These are phyloP conservation scores for Anolis apletophallus DNA, from an alignment of 2,797 vertebrate genomes.

Conservation along the genomic window DNA sequence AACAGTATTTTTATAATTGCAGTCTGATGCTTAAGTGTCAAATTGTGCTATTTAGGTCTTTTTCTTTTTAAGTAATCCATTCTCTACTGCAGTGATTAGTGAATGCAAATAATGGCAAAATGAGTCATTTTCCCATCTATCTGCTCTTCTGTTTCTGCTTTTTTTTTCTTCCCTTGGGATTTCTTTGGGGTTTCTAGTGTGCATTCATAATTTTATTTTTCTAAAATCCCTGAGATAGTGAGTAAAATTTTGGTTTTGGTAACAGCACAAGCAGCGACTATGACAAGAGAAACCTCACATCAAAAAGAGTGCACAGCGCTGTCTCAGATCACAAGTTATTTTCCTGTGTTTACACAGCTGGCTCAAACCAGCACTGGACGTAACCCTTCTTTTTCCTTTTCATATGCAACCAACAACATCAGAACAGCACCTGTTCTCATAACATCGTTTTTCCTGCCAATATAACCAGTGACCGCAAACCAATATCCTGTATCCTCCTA, in stretches of 20 bases:
- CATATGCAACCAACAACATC: slow-evolving; percentile 46
- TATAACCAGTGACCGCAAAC: slow-evolving; percentile 59
- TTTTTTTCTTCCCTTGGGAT: slow-evolving; percentile 4
- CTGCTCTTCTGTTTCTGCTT: background rate
- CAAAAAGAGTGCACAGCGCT: slow-evolving; percentile 45
- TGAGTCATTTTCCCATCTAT: background rate
- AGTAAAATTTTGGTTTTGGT: slow-evolving; percentile 23
- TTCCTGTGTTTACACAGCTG: slow-evolving; percentile 53
- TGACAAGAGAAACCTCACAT: slow-evolving; percentile 19
- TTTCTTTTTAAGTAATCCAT: background rate
- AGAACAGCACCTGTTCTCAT: slow-evolving; percentile 65
- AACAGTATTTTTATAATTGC: background rate
- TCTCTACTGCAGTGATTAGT: background rate
- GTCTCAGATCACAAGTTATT: slow-evolving; percentile 29
- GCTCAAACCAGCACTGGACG: slow-evolving; percentile 33
- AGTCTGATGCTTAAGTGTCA: background rate
- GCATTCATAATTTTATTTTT: background rate
- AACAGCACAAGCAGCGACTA: slow-evolving; percentile 19
- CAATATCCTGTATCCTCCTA: slow-evolving; percentile 59
- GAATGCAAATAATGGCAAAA: background rate
- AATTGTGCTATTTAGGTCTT: background rate
- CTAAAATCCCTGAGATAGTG: background rate
- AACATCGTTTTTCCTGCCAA: slow-evolving; percentile 49
- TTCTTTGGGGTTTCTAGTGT: background rate
- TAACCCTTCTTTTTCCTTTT: slow-evolving; percentile 45